Evolutionary conservation across 53 echinoderm and acorn worm species (phyloP).

Genomic region (Henricia sp.): DNA sequence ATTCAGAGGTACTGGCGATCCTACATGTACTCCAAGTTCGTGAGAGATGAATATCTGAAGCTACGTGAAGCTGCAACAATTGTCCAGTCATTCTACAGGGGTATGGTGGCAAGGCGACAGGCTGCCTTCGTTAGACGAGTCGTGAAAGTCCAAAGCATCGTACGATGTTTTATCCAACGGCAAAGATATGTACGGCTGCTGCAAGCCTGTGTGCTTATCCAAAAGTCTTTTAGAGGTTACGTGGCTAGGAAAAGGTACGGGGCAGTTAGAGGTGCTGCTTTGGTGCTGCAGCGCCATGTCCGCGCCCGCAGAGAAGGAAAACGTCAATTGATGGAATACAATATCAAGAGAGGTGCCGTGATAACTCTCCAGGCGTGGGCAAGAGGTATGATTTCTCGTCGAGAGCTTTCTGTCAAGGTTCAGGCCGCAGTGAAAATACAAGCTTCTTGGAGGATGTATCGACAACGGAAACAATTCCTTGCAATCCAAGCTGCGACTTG

Average conservation of each 20-base stretch:
- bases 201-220: conserved; percentile 68
- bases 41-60: conserved; percentile 40
- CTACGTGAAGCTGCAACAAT: conserved; percentile 32
- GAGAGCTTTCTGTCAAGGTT: conserved; percentile 30
- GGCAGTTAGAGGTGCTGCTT: conserved; percentile 39
- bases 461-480: conserved; percentile 23
- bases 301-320: conserved; percentile 57
- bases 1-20: conserved; percentile 68
- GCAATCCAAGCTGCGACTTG: conserved; percentile 29
- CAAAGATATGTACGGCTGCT: conserved; percentile 28
- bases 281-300: conserved; percentile 68
- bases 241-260: conserved; percentile 50
- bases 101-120: conserved; percentile 34
- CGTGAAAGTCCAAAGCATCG: conserved; percentile 44
- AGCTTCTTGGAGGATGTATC: conserved; percentile 40
- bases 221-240: conserved; percentile 57
- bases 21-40: not conserved
- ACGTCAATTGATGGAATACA: conserved; percentile 50
- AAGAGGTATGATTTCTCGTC: conserved; percentile 62
- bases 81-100: conserved; percentile 58
- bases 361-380: conserved; percentile 75
- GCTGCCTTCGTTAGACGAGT: conserved; percentile 14
- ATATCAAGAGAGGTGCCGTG: conserved; percentile 72
- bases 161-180: conserved; percentile 29
- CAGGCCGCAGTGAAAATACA: conserved; percentile 75